Evolutionary conservation across 2,113 vertebrate genomes (phyloP).

Genomic region (Alethe castanea): DNA sequence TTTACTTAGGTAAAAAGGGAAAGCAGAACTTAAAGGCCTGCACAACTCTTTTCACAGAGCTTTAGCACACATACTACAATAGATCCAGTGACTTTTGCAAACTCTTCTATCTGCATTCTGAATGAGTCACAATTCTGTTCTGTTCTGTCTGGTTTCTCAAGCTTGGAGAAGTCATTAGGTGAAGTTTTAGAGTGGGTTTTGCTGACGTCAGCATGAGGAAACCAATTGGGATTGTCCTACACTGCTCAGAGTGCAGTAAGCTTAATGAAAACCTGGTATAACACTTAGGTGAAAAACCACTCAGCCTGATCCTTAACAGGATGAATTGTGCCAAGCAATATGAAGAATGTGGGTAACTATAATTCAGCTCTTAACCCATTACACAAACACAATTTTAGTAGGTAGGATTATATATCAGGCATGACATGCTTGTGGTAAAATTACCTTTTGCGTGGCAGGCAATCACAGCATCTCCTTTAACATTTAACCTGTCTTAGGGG

Average conservation of each 20-base stretch:
- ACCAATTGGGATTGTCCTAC: slow-evolving; percentile 6
- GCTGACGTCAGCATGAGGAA: slow-evolving; percentile 19
- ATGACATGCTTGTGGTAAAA: not conserved
- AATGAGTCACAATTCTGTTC: slow-evolving; percentile 56
- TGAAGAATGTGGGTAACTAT: not conserved
- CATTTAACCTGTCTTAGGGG: not conserved
- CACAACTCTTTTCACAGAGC: not conserved
- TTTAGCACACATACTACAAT: not conserved
- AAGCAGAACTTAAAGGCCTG: not conserved
- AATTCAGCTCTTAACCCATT: not conserved
- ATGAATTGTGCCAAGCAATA: not conserved
- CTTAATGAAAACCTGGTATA: not conserved
- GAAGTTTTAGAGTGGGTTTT: slow-evolving; percentile 56
- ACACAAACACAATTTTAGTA: not conserved
- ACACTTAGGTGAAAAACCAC: not conserved
- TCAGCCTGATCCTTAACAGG: not conserved
- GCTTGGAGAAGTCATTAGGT: slow-evolving; percentile 54
- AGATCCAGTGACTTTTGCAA: not conserved
- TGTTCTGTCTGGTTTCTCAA: slow-evolving; percentile 33
- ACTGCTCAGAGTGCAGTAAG: not conserved
- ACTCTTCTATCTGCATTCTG: not conserved
- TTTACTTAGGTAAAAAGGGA: not conserved
- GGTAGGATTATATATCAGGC: not conserved
- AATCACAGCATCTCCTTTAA: not conserved
- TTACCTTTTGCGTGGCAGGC: not conserved